Base-by-base conservation (phyloP, 2,113 vertebrate genomes). In the Peromyscus polionotus region DNA sequence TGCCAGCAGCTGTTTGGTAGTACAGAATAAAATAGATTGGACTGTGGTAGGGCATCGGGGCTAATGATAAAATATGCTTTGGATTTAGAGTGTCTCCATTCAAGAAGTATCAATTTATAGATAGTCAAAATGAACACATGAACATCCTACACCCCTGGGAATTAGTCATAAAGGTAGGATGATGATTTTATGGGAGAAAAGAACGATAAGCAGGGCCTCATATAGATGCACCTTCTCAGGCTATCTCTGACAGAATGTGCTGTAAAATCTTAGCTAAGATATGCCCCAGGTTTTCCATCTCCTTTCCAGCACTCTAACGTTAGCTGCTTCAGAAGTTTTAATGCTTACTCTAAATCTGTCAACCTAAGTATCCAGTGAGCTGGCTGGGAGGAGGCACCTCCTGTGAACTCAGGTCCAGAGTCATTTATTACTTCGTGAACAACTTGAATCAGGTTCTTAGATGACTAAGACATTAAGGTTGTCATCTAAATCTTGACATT, bases 1-100 rank as follows among this genome's bases (percentile, higher is more conserved):
- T 77, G 59, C 83, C 0, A 12, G 94, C 96, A 98, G 95, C 96
- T 98, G 95, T 96, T 94, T 94, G 95, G 95, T 80, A 80, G 86
- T 84, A 85, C 57, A 91, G 75, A 95, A 83, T 95, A 91, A 91
- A 93, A 97, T 85, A 91, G 73, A 90, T 84, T 91, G 72, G 61
- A 92, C 90, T 83, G 2, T 59, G 80, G 22, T 80, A 94, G 63
- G 91, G 68, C 97, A 93, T 93, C 89, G 94, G 95, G 73, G 87
- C 84, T 81, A 72, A 85, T 39, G 94, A 95, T 57, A 91, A 72
- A 96, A 88, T 83, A 70, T 20, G 59, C 48, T 97, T 96, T 93
- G 45, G 76, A 87, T 93, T 93, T 84, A 72, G 10, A 88, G n/a
- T 79, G 39, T 57, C 85, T 95, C 79, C 45, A 42, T 86, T 88